Evolutionary conservation across 2,797 vertebrate species (phyloP).

Genomic region (Carduelis carduelis): DNA sequence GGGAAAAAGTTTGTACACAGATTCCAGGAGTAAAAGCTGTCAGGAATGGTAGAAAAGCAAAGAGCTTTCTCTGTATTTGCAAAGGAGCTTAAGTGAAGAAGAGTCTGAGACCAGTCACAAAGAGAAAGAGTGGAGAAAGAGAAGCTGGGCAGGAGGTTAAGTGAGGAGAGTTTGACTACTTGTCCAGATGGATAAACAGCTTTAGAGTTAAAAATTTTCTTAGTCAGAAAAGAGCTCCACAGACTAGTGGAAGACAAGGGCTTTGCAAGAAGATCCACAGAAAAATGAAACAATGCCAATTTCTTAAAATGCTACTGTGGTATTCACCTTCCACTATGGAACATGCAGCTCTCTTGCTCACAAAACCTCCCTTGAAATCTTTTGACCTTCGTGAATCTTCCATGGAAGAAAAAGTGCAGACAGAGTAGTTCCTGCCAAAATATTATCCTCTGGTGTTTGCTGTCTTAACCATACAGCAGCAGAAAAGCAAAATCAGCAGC

Average conservation of each 20-base stretch:
- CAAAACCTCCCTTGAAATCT: not conserved
- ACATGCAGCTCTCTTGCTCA: not conserved
- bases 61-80: not conserved
- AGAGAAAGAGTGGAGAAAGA: not conserved
- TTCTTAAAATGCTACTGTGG: not conserved
- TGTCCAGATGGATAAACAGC: not conserved
- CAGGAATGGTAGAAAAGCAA: not conserved
- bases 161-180: not conserved
- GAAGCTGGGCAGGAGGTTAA: not conserved
- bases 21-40: not conserved
- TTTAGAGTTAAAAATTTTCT: not conserved
- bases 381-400: not conserved
- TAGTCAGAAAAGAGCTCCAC: not conserved
- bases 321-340: not conserved
- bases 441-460: not conserved
- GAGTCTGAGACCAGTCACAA: not conserved
- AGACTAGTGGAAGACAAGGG: not conserved
- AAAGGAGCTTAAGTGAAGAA: not conserved
- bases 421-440: not conserved
- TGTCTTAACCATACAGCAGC: not conserved
- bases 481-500: conserved; percentile 26
- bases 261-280: not conserved
- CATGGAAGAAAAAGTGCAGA: not conserved
- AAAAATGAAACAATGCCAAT: not conserved
- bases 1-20: not conserved